These are phyloP conservation scores for Eolophus roseicapilla DNA, from an alignment of 2,113 vertebrate genomes.

Conservation along the genomic window DNA sequence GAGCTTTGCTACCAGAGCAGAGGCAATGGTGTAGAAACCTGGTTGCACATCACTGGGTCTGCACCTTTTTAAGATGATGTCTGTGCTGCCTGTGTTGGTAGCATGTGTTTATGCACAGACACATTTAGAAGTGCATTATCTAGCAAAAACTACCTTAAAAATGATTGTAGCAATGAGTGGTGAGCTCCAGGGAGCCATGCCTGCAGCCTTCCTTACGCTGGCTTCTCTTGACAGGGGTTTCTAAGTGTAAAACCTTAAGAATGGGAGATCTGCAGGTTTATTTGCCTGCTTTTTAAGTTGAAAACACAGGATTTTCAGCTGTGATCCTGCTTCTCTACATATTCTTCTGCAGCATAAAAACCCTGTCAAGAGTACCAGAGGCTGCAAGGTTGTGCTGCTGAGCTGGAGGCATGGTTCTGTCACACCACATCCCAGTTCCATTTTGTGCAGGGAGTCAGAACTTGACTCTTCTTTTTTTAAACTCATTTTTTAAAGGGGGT, in stretches of 20 bases:
- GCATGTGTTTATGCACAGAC: neutral
- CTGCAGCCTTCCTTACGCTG: neutral
- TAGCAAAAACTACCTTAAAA: neutral
- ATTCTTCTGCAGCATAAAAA: neutral
- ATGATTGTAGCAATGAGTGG: neutral
- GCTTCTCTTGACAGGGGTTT: neutral
- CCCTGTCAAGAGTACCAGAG: neutral
- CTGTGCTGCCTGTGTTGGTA: neutral
- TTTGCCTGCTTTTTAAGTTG: neutral
- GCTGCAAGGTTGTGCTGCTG: neutral
- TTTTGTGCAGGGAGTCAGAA: neutral
- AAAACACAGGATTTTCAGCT: neutral
- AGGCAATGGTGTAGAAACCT: neutral
- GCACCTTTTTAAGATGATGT: neutral
- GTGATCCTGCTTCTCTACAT: neutral
- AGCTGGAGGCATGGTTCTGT: neutral
- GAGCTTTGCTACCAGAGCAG: constrained; percentile 30
- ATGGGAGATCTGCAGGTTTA: neutral
- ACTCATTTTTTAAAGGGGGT: neutral
- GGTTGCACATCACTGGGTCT: neutral
- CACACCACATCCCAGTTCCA: neutral
- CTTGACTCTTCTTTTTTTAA: neutral
- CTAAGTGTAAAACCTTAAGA: neutral
- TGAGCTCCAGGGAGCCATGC: neutral
- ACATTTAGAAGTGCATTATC: constrained; percentile 26